phyloP scores from a whole-genome alignment of 2,797 vertebrate genomes.

The Poeciliopsis turneri region DNA sequence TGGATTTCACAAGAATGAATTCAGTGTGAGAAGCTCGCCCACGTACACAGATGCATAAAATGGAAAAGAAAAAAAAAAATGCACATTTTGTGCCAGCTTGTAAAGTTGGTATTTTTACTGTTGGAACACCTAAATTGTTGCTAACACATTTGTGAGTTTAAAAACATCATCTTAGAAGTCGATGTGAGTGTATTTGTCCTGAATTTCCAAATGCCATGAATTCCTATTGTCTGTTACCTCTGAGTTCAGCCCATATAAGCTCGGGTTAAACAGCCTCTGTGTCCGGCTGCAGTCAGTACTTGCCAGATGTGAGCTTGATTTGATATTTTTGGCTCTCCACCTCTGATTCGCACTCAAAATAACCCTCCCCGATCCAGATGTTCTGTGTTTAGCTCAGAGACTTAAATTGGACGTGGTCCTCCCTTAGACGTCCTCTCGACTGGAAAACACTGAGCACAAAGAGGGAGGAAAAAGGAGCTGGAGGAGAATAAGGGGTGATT shows the following conservation, averaged over 20 bases:
- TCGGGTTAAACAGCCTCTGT: constrained; percentile 44
- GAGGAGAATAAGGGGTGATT: not conserved
- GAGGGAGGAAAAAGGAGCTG: constrained; percentile 18
- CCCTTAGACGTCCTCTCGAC: constrained; percentile 49
- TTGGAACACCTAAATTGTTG: not conserved
- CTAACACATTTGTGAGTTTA: not conserved
- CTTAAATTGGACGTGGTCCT: constrained; percentile 52
- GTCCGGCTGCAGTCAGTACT: constrained; percentile 52
- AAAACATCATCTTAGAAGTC: not conserved
- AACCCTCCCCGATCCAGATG: constrained; percentile 69
- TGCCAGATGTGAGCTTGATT: constrained; percentile 62
- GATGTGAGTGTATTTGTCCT: not conserved
- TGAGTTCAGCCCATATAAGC: constrained; percentile 26
- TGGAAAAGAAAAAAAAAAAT: not conserved
- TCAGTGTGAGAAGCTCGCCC: constrained; percentile 28
- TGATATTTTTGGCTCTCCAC: constrained; percentile 59
- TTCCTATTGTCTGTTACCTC: constrained; percentile 23
- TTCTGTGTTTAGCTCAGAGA: constrained; percentile 56
- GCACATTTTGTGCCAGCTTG: constrained; percentile 17
- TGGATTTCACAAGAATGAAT: constrained; percentile 38
- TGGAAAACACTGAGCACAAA: constrained; percentile 45
- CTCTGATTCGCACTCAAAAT: constrained; percentile 24
- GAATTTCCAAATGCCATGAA: constrained; percentile 1
- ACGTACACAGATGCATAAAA: constrained; percentile 28
- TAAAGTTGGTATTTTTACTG: constrained; percentile 38